phyloP scores from a whole-genome alignment of 2,888 invertebrate species.

The Scelioninae gen. 1 region DNA sequence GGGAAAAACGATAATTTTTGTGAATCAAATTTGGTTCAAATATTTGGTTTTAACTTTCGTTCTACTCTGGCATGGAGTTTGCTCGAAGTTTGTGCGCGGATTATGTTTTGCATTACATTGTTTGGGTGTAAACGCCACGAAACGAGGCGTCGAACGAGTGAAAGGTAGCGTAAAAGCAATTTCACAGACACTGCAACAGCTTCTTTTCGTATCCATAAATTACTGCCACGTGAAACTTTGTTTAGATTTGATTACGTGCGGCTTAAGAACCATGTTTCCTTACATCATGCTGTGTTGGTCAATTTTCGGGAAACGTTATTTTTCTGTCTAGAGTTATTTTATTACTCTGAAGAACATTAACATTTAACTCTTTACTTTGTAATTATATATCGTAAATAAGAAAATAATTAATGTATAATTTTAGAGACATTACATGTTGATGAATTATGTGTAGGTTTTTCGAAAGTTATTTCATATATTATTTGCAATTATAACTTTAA shows the following conservation, averaged over 20 bases:
- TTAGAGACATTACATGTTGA: too few species aligned
- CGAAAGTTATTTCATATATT: too few species aligned
- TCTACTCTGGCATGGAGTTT: background rate
- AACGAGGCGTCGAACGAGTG: slow-evolving; percentile 58
- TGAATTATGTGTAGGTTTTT: too few species aligned
- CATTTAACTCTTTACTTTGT: too few species aligned
- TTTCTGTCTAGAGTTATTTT: background rate
- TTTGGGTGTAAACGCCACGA: slow-evolving; percentile 43
- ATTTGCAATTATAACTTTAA: too few species aligned
- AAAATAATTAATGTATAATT: too few species aligned
- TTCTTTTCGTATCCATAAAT: slow-evolving; percentile 61
- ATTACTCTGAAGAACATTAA: too few species aligned
- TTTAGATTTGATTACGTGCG: slow-evolving; percentile 51
- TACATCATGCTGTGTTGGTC: slow-evolving; percentile 19
- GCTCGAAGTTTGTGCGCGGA: slow-evolving; percentile 25
- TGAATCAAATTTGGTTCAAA: background rate
- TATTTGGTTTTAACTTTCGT: slow-evolving; percentile 12
- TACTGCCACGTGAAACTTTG: slow-evolving; percentile 54
- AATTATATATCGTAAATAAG: too few species aligned
- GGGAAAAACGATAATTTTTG: background rate
- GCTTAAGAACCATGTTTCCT: slow-evolving; percentile 30
- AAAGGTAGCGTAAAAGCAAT: slow-evolving; percentile 65
- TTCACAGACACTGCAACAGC: slow-evolving; percentile 58
- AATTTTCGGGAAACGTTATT: slow-evolving; percentile 22
- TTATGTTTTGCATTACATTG: slow-evolving; percentile 53